Conservation (phyloP, 2,888 invertebrate genomes). For the Protophormia terraenovae region DNA sequence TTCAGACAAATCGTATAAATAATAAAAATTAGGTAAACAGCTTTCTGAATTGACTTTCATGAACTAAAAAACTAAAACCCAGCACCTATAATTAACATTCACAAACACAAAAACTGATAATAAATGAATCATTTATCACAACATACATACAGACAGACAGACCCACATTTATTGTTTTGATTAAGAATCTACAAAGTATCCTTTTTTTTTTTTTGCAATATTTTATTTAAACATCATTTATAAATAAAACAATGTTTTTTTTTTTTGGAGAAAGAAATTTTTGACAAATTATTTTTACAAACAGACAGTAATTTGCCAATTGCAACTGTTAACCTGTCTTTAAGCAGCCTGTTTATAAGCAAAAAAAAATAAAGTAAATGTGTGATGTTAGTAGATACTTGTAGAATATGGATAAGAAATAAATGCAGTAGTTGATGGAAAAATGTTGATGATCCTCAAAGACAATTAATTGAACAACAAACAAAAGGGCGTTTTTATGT, state of each 20-base stretch:
- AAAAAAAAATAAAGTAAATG: not conserved
- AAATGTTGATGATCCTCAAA: conserved; percentile 59
- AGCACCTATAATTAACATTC: conserved; percentile 59
- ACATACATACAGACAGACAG: conserved; percentile 14
- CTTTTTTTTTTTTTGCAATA: conserved; percentile 39
- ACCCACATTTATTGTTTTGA: conserved; percentile 10
- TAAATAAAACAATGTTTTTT: conserved; percentile 38
- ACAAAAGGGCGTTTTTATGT: conserved; percentile 61
- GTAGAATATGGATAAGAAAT: conserved; percentile 17
- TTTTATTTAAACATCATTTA: conserved; percentile 14
- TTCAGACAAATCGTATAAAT: conserved; percentile 40
- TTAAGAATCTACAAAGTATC: not conserved
- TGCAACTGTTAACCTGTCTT: conserved; percentile 67
- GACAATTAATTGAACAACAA: conserved; percentile 67
- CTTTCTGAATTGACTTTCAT: conserved; percentile 49
- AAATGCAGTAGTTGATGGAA: conserved; percentile 52
- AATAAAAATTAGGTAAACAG: conserved; percentile 34
- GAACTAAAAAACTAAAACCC: conserved; percentile 14
- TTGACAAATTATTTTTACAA: conserved; percentile 68
- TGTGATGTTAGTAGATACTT: conserved; percentile 24
- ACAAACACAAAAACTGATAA: conserved; percentile 35
- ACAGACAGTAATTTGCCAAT: conserved; percentile 69
- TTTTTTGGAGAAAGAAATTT: conserved; percentile 25
- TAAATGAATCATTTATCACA: conserved; percentile 66
- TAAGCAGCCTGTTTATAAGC: conserved; percentile 27